Base-by-base conservation (phyloP, 2,113 vertebrate species). In the Lophochroa leadbeateri region DNA sequence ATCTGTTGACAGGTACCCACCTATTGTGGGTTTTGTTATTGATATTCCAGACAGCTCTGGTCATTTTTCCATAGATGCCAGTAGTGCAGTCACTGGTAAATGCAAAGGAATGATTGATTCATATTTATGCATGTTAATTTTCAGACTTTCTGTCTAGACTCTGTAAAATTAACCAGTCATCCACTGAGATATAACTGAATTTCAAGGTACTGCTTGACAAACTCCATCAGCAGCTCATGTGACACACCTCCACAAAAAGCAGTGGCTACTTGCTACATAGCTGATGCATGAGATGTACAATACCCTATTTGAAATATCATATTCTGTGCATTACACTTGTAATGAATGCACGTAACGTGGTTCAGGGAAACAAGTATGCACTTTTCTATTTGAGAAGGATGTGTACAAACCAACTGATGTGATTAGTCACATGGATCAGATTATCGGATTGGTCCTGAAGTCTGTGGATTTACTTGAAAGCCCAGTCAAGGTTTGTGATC, bases 41-140 rank as follows among this genome's bases (percentile, higher is more conserved):
- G 92, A 78, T 97, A 96, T 88, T 79, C 90, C 82, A 91, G 89
- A 75, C 90, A 94, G 65, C 49, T 74, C 41, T 82, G 88, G 72
- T 97, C 91, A 83, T 89, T 97, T 98, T 96, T 91, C 84, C 41
- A 7, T 97, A 94, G 94, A 83, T 96, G 91, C 27, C 65, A 71
- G 91, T 96, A 97, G 86, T 96, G 77, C 69, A 93, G 69, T 72
- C 92, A 92, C 77, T 96, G 92, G 43, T 96, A 87, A 95, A 75
- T 90, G 61, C 94, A 81, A 27, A 70, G 70, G 52, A 86, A 93
- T 92, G 92, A 98, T 96, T 92, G 93, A 95, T 96, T 97, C 90
- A 80, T 91, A 97, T 97, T 90, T 97, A 96, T 96, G 93, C 91
- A 33, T 95, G 88, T 90, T 97, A 92, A 96, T 97, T 95, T 89